Conservation (phyloP, 1,140 invertebrate genomes). For the Polypedilum pembai region DNA sequence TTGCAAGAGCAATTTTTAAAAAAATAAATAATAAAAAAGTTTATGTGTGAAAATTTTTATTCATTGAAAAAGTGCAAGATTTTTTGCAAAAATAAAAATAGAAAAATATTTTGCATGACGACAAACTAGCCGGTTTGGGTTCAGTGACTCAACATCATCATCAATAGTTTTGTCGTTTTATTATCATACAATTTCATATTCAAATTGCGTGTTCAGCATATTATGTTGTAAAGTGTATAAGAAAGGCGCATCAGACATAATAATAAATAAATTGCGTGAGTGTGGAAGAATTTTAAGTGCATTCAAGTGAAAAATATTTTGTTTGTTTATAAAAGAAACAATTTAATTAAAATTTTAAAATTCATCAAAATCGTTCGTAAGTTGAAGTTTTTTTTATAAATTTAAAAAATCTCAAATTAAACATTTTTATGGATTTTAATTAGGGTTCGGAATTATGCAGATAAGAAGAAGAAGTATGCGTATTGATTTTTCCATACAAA, state of each 20-base stretch:
- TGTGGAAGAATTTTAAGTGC: background rate
- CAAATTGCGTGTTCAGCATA: background rate
- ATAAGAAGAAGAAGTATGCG: no score
- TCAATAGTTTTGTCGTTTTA: background rate
- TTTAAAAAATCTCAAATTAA: no score
- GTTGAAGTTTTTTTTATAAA: no score
- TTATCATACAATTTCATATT: background rate
- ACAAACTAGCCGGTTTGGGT: conserved; percentile 1
- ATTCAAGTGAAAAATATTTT: background rate
- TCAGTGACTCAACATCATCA: background rate
- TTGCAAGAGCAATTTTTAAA: background rate
- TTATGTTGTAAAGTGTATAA: background rate
- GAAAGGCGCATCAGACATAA: conserved; percentile 10
- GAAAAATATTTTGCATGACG: background rate
- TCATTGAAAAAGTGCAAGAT: background rate
- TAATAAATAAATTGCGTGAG: background rate
- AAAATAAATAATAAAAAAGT: no score
- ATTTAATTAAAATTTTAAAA: no score
- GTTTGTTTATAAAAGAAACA: background rate
- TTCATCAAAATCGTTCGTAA: no score
- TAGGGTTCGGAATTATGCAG: no score
- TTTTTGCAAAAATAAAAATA: background rate
- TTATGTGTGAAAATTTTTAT: background rate
- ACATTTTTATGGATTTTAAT: no score
- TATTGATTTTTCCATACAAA: no score